A percentile compares a stretch with the other conserved stretches of the same genome.
phyloP scores from a whole-genome alignment of 2,113 vertebrate species.

The Apistogramma diplotaenia region DNA sequence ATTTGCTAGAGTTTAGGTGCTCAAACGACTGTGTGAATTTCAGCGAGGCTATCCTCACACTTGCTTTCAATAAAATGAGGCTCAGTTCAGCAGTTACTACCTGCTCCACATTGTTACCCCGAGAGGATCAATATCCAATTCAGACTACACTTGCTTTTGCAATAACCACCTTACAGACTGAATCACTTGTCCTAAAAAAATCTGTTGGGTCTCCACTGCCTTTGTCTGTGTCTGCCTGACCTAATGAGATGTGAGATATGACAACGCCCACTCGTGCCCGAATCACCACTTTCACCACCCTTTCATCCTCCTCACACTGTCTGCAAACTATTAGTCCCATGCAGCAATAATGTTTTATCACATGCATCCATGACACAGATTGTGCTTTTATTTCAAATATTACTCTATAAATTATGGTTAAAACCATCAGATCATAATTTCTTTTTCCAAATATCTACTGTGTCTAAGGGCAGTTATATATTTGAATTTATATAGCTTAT shows the following conservation, averaged over 20 bases:
- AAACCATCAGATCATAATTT: background rate
- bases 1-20: conserved; percentile 2
- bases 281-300: background rate
- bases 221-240: conserved; percentile 39
- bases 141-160: conserved; percentile 57
- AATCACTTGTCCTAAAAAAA: conserved; percentile 54
- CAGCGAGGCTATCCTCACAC: background rate
- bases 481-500: background rate
- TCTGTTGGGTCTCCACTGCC: conserved; percentile 37
- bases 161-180: conserved; percentile 49
- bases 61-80: conserved; percentile 30
- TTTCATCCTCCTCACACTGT: background rate
- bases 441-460: background rate
- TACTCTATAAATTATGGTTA: background rate
- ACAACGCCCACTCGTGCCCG: conserved; percentile 1
- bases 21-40: conserved; percentile 19
- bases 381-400: background rate
- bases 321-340: background rate
- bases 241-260: conserved; percentile 43
- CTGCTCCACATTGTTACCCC: conserved; percentile 31
- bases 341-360: background rate
- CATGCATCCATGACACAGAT: background rate
- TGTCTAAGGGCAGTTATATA: background rate
- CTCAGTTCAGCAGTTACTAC: conserved; percentile 36
- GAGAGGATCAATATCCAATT: conserved; percentile 76